Base-by-base conservation (phyloP, 2,888 invertebrate genomes). In the Cremastobaeus sp. region DNA sequence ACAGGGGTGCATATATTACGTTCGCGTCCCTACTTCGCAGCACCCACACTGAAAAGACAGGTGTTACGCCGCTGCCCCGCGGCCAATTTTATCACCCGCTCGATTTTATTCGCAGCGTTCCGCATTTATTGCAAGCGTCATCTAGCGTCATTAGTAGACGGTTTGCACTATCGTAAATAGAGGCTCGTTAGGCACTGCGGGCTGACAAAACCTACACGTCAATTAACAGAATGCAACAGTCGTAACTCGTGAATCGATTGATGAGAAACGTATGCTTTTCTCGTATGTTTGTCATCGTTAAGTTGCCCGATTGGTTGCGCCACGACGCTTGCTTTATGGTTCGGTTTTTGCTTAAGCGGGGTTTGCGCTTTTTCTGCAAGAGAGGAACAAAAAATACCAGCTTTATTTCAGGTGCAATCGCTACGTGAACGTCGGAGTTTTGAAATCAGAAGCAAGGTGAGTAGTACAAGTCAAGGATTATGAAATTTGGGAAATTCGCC, bases 1-100 rank as follows among this genome's bases (percentile, higher is more conserved):
- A 71, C 82, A 82, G 82, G 87, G 87, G 87, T 87, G 87, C 87
- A 87, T 87, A 87, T 85, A 86, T 87, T 86, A 87, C 79, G 83
- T 82, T 80, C 78, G 80, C 79, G 81, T 77, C 80, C 76, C 78
- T 79, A 71, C 78, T 64, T 76, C 78, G 72, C 64, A 74, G 82
- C 82, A 83, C 85, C 85, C 83, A 86, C 86, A 84, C 82, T 80
- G 76, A 76, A 78, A 76, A 81, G 83, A 82, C 87, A 87, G 87
- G 87, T 87, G 87, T 79, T 80, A 73, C 80, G 57, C 62, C 74
- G 76, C 64, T 72, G 77, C 78, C 78, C 76, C 71, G 72, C 76
- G 72, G 74, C 74, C 77, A 79, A 82, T 83, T 84, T 82, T 81
- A 83, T 83, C 78, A 78, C 78, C 74, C 80, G 77, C 77, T 76